Base-by-base conservation (phyloP, 2,888 invertebrate genomes). In the Physocephala rufipes region DNA sequence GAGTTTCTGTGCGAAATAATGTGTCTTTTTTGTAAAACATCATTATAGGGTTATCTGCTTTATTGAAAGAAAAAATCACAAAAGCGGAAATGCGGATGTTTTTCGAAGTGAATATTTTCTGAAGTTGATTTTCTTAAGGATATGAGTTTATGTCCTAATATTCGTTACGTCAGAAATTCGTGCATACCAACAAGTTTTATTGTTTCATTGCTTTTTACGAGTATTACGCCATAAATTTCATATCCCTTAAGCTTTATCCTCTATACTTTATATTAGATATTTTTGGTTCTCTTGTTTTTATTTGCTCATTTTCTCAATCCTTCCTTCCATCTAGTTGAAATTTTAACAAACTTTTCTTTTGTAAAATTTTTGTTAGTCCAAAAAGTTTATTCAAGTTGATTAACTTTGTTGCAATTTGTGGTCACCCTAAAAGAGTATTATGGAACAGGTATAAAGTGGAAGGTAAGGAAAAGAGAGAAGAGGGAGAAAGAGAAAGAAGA, bases 51-150 rank as follows among this genome's bases (percentile, higher is more conserved):
- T n/a, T n/a, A n/a, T n/a, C n/a, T n/a, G n/a, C n/a, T n/a, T n/a
- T n/a, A n/a, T 36, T 7, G 36, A 36, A 36, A 36, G 9, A 4
- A 9, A 9, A 36, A 36, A 36, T 36, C 28, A n/a, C 30, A 61
- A 21, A 19, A 62, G 21, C 36, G 62, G 53, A 65, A 64, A 64
- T 64, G 63, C 63, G 47, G 63, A 49, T 45, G n/a, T n/a, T 15
- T 64, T 24, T 26, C 16, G n/a, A 21, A 19, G 21, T 9, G 21
- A n/a, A n/a, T n/a, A 21, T 9, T 21, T 1, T 9, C 36, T 4
- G 36, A 36, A 36, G 36, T 9, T 36, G 5, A 36, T 36, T 36
- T 36, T 9, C 36, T 36, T 36, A 36, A 36, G 36, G 4, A 9
- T 36, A 36, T 36, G 36, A 36, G 36, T 36, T 9, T 36, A 7